Conservation (phyloP, 2,113 vertebrate genomes). For the Peromyscus leucopus region DNA sequence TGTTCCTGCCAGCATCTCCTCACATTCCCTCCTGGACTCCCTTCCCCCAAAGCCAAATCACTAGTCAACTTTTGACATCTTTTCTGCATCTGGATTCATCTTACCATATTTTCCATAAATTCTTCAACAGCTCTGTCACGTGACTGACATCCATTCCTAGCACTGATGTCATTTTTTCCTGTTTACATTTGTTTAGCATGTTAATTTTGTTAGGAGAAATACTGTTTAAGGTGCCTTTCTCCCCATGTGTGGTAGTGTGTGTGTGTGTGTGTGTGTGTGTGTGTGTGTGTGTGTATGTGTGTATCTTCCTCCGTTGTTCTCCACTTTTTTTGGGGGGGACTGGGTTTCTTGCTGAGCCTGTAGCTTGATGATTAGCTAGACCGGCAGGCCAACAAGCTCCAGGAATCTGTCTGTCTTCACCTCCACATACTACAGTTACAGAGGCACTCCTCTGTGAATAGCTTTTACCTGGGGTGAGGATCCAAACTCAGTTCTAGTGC, state of each 20-base stretch:
- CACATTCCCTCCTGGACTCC: background rate
- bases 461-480: background rate
- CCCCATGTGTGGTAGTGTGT: background rate
- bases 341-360: background rate
- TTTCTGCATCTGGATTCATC: background rate
- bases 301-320: background rate
- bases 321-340: no score
- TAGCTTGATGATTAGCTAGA: background rate
- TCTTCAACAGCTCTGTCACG: conserved; percentile 34
- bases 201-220: conserved; percentile 42
- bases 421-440: background rate
- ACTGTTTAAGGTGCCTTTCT: background rate
- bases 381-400: background rate
- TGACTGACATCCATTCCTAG: background rate
- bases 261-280: background rate
- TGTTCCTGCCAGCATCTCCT: background rate
- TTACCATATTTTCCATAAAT: conserved; percentile 25
- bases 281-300: background rate
- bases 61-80: background rate
- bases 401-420: background rate
- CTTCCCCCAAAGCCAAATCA: conserved; percentile 16
- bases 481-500: no score
- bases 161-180: background rate
- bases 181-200: conserved; percentile 53
- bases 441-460: background rate